These are phyloP conservation scores for Pterois miles DNA, from an alignment of 2,797 vertebrate genomes.

Conservation along the genomic window DNA sequence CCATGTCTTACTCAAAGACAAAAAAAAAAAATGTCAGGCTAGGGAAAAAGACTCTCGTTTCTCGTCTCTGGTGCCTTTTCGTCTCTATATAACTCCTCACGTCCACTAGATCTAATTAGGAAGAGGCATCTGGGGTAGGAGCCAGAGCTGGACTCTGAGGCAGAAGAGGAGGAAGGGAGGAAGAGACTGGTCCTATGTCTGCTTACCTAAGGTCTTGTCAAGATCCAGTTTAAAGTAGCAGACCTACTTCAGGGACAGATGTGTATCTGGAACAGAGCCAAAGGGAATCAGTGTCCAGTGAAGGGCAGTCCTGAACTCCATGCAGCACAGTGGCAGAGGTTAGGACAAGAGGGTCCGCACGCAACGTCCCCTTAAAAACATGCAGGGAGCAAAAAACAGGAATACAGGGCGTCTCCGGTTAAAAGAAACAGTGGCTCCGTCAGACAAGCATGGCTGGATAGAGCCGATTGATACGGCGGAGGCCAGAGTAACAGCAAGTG, in stretches of 20 bases:
- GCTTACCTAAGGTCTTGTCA: background rate
- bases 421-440: conserved; percentile 54
- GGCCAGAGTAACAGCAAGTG: conserved; percentile 37
- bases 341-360: conserved; percentile 25
- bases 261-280: conserved; percentile 54
- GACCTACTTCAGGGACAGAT: conserved; percentile 42
- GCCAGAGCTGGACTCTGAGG: conserved; percentile 35
- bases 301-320: conserved; percentile 43
- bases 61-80: conserved; percentile 23
- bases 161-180: conserved; percentile 12
- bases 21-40: background rate
- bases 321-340: conserved; percentile 18
- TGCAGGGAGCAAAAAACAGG: conserved; percentile 11
- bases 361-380: conserved; percentile 25
- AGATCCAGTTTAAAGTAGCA: conserved; percentile 14
- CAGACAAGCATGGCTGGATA: conserved; percentile 61
- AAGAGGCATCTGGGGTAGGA: conserved; percentile 38
- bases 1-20: background rate
- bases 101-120: conserved; percentile 72
- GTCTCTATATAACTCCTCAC: conserved; percentile 49
- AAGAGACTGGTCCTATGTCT: conserved; percentile 24
- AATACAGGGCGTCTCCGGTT: conserved; percentile 57
- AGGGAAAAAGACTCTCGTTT: conserved; percentile 16
- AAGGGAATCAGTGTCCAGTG: conserved; percentile 41
- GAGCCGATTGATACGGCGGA: conserved; percentile 74